phyloP scores from a whole-genome alignment of 2,113 vertebrate genomes.

The Gallinago undulata region DNA sequence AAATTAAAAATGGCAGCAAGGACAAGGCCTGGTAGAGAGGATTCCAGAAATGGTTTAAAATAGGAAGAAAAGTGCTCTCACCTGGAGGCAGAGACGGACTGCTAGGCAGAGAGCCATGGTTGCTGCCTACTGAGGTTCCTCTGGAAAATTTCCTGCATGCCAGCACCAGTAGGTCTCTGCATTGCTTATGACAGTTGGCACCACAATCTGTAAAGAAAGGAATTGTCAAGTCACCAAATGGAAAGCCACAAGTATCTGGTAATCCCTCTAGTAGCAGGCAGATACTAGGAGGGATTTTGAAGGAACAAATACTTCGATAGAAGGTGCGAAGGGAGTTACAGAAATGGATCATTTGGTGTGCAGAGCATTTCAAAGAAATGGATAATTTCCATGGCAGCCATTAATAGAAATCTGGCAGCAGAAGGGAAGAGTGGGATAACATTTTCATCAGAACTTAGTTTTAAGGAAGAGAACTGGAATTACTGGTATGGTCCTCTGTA shows the following conservation, averaged over 20 bases:
- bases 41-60: not conserved
- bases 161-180: slow-evolving; percentile 91
- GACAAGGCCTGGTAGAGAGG: not conserved
- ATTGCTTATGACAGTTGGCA: slow-evolving; percentile 97
- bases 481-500: not conserved
- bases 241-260: not conserved
- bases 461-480: not conserved
- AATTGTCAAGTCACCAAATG: not conserved
- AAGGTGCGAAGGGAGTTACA: not conserved
- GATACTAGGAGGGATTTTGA: not conserved
- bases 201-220: slow-evolving; percentile 85
- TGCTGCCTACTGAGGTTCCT: slow-evolving; percentile 82
- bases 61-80: slow-evolving; percentile 51
- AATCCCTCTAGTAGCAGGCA: not conserved
- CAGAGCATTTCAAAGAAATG: not conserved
- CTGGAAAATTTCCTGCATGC: slow-evolving; percentile 90
- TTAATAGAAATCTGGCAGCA: not conserved
- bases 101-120: slow-evolving; percentile 88
- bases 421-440: not conserved
- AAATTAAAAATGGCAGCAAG: not conserved
- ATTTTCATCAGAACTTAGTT: not conserved
- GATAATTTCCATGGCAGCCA: not conserved
- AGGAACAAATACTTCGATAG: not conserved
- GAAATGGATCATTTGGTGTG: not conserved
- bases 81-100: slow-evolving; percentile 88